Conservation (phyloP, 2,797 vertebrate species). For the Triplophysa yarkandensis region DNA sequence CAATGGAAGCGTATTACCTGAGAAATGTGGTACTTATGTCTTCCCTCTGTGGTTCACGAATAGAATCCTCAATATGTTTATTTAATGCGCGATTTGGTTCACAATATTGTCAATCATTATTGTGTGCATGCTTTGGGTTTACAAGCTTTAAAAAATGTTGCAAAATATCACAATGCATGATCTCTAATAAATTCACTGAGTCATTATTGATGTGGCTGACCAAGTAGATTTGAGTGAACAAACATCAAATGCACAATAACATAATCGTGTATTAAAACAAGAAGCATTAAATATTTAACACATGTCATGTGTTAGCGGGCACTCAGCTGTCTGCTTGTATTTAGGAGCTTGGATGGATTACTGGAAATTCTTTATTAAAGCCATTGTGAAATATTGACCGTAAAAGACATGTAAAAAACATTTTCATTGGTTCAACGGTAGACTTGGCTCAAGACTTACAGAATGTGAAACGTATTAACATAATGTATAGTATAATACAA, state of each 20-base stretch:
- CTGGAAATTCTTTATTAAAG: constrained; percentile 20
- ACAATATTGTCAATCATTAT: not conserved
- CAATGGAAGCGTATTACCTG: not conserved
- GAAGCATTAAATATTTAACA: constrained; percentile 45
- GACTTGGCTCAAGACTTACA: not conserved
- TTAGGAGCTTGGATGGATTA: not conserved
- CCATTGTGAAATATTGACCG: constrained; percentile 10
- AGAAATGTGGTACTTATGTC: not conserved
- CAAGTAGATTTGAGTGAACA: not conserved
- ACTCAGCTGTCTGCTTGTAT: constrained; percentile 4
- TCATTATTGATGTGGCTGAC: not conserved
- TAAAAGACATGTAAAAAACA: not conserved
- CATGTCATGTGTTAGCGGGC: constrained; percentile 7
- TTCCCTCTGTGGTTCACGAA: not conserved
- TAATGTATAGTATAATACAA: not conserved
- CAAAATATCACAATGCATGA: not conserved
- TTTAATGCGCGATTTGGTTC: no score
- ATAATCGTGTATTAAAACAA: not conserved
- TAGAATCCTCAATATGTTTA: no score
- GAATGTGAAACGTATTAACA: not conserved
- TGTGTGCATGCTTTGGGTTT: not conserved
- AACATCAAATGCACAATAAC: not conserved
- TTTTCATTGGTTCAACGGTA: not conserved
- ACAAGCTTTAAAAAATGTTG: not conserved
- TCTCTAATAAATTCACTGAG: not conserved